Evolutionary conservation across 2,888 invertebrate species (phyloP), one percentile per base, ranked within the genome.

Genomic region (Drosophila fulvimacula): DNA sequence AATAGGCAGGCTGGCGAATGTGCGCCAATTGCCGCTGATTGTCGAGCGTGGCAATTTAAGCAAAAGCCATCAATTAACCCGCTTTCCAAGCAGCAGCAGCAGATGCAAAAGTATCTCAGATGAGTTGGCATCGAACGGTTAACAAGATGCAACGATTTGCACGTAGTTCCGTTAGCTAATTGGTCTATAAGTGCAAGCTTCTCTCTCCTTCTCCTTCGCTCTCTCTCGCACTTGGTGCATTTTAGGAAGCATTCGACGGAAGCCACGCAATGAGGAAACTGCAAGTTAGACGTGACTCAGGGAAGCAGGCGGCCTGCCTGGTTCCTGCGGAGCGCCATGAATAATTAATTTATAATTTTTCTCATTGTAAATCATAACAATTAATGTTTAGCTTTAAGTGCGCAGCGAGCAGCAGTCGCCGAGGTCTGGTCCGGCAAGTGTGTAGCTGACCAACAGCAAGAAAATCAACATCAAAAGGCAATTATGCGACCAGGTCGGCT

Each of bases 361-460:
- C 89, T 76, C 89, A 85, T 82, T 88, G 88, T 86, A 89, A 86
- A 89, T 86, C 85, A 89, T 85, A 82, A 88, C 80, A 88, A 89
- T 85, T 88, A 85, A 89, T 85, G 89, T 79, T 64, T 17, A 11
- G 58, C 70, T 65, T 78, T 71, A 87, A 85, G 71, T 73, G 80
- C 64, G 44, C 69, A 51, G 34, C 34, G 34, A 11, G 41, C 46
- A 11, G 41, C 46, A 24, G 39, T 10, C 9, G 21, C 11, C 46
- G 11, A 19, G 34, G 21, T 39, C 48, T 21, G 42, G 10, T 5
- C 11, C 5, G 24, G 27, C 11, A 3, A 30, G 78, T 73, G 73
- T 65, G 79, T 53, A 56, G 68, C 70, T 55, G 27, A 56, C 65
- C 79, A 79, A 75, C 46, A 62, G 48, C 46, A 62, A 56, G 42